Base-by-base conservation (phyloP, 2,888 invertebrate species). In the Acheta domesticus region DNA sequence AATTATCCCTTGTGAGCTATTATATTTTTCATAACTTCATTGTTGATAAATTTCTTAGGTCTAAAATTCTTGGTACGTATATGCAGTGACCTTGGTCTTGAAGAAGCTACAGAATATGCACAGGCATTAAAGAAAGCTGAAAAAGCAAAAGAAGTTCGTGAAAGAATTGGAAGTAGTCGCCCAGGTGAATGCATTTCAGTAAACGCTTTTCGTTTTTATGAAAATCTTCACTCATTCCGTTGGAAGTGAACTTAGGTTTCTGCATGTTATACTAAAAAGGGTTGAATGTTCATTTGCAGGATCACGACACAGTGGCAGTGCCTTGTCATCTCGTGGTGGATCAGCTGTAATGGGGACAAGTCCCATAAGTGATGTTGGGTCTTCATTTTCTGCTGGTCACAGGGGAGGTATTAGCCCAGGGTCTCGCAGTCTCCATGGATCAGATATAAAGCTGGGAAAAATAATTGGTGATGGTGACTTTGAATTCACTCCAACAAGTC, bases 1-100 rank as follows among this genome's bases (percentile, higher is more conserved):
- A 36, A 36, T 36, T 36, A 36, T 36, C 36, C 36, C 5, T 36
- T 36, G 36, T 36, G 36, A 36, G 36, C 5, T 36, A 36, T 36
- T 36, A 0, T 36, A 36, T 8, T 36, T 36, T 36, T 36, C 36
- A 36, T 36, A 36, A 5, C 36, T 0, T 36, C 36, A 36, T 36
- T 36, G 36, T 36, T 36, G 36, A 8, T 36, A 8, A 16, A 14
- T 62, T 62, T 81, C 83, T 19, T 83, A 92, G 93, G 93, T 87
- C 88, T 98, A 79, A 94, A 95, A 87, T 92, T 96, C 86, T 89
- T 98, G 84, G 93, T 96, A n/a, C 91, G 96, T 83, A 87, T 98
- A 78, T 94, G 96, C 85, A 93, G 93, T 62, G 97, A 97, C 85
- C 90, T 98, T 84, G 98, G 98, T 0, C 90, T 98, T 85, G 91